Base-by-base conservation (phyloP, 2,797 vertebrate genomes). In the Cuculus canorus region DNA sequence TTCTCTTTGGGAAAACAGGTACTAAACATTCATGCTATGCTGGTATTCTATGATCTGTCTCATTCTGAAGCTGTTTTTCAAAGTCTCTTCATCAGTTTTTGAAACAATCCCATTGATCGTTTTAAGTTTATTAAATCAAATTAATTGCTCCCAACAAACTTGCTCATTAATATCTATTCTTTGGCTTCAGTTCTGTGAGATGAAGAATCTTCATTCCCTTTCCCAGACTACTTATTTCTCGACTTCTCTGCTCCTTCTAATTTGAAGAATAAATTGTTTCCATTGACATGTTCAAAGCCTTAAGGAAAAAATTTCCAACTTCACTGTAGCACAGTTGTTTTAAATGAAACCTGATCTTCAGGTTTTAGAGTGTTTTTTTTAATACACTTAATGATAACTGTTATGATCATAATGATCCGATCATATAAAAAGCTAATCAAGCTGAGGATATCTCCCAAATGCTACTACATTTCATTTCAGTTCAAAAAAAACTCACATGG, bases 211-310 rank as follows among this genome's bases (percentile, higher is more conserved):
- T 63, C 12, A 54, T 71, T 92, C 94, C 48, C 60, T 75, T 77
- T 77, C 48, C 56, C 17, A 2, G 57, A 37, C 35, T 73, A 43
- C 47, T 57, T 80, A 77, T 87, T 92, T 85, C 71, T 86, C 2
- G 1, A 13, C 10, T 68, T 79, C 30, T 54, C 59, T 37, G 10
- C 9, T 68, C 7, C 45, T 87, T 89, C 73, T 76, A 82, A 82
- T 81, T 92, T 88, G 88, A 87, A 93, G 65, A 85, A 76, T 92
- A 87, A 94, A 80, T 82, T 89, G 28, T 64, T 92, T 81, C 73
- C 52, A 70, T 7, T 91, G 59, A 37, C 68, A 56, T 7, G 0
- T 73, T 84, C 52, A 86, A 85, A 85, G 61, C 41, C 43, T 80
- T 39, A 75, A 77, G 39, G 39, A 88, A 86, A 88, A 93, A 32